phyloP scores from a whole-genome alignment of 2,113 vertebrate genomes.

The Podarcis raffonei region DNA sequence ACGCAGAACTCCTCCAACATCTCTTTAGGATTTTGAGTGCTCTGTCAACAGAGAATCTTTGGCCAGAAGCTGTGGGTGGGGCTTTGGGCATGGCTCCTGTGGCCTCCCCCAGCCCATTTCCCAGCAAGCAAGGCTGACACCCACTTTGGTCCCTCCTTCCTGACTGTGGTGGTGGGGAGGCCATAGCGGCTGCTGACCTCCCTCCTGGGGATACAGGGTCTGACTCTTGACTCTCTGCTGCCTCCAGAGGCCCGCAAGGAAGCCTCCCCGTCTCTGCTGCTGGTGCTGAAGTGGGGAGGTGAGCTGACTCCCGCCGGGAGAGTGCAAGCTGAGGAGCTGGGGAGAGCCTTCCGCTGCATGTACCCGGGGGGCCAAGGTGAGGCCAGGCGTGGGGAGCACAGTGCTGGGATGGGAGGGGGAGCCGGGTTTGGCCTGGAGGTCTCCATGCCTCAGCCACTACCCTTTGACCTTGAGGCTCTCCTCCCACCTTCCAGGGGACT shows the following conservation, averaged over 20 bases:
- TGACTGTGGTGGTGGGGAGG: neutral
- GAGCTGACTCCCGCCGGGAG: conserved; percentile 93
- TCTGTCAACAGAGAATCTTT: neutral
- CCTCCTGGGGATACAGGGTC: too few species aligned
- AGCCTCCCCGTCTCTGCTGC: conserved; percentile 83
- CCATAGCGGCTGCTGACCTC: neutral
- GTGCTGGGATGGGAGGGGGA: neutral
- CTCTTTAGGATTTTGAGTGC: too few species aligned
- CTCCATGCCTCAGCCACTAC: too few species aligned
- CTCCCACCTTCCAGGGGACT: conserved; percentile 84
- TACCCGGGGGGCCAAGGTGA: conserved; percentile 98
- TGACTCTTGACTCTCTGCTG: conserved; percentile 37
- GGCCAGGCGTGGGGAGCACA: rapidly evolving
- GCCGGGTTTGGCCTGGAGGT: neutral
- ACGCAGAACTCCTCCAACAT: too few species aligned
- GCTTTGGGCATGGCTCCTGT: too few species aligned
- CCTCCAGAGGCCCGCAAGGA: conserved; percentile 82
- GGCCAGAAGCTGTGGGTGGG: neutral
- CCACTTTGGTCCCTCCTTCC: neutral
- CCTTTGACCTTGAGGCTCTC: neutral
- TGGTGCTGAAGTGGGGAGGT: conserved; percentile 97
- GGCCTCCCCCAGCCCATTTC: too few species aligned
- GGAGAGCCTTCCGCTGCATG: conserved; percentile 96
- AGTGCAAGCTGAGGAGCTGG: conserved; percentile 96
- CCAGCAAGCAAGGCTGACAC: neutral